A percentile compares a stretch with the other conserved stretches of the same genome.
Conservation (phyloP, 2,888 invertebrate species). For the Adineta ricciae region DNA sequence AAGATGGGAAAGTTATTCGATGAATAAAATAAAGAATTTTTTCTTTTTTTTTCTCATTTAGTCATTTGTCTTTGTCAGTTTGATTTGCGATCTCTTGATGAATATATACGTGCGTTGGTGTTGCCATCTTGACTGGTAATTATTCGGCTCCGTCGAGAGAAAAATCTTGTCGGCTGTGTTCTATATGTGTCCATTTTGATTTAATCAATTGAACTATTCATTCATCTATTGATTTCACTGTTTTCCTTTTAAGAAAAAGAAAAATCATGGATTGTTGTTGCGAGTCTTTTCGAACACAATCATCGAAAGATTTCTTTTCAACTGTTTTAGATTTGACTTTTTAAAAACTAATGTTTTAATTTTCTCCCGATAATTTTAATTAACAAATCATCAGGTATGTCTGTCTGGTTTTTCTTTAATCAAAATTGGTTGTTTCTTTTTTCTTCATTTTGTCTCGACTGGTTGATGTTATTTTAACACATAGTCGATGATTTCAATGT, state of each 20-base stretch:
- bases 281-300: background rate
- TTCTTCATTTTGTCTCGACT: background rate
- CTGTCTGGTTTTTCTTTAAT: too few relatives aligned
- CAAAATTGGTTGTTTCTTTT: too few relatives aligned
- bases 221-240: background rate
- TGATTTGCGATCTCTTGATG: background rate
- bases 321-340: too few relatives aligned
- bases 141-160: background rate
- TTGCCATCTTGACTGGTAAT: background rate
- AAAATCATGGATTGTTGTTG: background rate
- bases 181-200: background rate
- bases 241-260: background rate
- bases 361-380: too few relatives aligned
- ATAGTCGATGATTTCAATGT: background rate
- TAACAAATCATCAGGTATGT: too few relatives aligned
- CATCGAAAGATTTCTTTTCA: too few relatives aligned
- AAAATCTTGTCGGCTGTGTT: background rate
- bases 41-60: background rate
- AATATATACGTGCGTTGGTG: background rate
- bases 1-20: background rate
- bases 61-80: background rate
- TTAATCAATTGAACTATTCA: conserved; percentile 5
- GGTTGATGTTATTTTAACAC: background rate
- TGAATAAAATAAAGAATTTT: background rate
- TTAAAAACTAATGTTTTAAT: too few relatives aligned